phyloP scores from a whole-genome alignment of 2,797 vertebrate species.

The Hylomyscus alleni region DNA sequence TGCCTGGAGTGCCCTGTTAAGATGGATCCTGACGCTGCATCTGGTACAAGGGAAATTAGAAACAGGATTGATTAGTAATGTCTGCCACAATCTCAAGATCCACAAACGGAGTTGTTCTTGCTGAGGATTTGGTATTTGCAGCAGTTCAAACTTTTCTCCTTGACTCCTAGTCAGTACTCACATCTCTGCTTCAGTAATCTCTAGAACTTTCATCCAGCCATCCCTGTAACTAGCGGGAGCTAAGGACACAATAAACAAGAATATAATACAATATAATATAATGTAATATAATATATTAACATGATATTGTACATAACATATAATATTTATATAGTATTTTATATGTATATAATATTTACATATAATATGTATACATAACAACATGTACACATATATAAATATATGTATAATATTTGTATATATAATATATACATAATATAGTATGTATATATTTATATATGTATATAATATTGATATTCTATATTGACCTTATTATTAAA shows the following conservation, averaged over 20 bases:
- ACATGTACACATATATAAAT: no score
- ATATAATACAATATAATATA: no score
- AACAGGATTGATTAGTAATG: background rate
- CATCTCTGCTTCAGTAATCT: background rate
- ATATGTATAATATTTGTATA: no score
- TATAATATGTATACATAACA: no score
- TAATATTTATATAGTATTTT: no score
- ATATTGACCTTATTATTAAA: background rate
- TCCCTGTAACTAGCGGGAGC: background rate
- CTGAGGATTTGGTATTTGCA: background rate
- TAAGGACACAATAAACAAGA: background rate
- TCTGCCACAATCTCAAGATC: background rate
- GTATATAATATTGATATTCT: no score
- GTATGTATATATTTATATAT: no score
- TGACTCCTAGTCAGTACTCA: background rate
- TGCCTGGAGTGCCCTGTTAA: background rate
- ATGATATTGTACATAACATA: no score
- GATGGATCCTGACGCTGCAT: slow-evolving; percentile 20
- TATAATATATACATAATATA: no score
- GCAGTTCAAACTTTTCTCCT: background rate
- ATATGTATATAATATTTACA: no score
- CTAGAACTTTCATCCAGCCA: background rate
- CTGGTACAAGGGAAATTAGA: background rate
- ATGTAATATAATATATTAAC: no score
- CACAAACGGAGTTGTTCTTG: rapidly evolving